Base-by-base conservation (phyloP, 2,888 invertebrate species). In the Oxycera nigricornis region DNA sequence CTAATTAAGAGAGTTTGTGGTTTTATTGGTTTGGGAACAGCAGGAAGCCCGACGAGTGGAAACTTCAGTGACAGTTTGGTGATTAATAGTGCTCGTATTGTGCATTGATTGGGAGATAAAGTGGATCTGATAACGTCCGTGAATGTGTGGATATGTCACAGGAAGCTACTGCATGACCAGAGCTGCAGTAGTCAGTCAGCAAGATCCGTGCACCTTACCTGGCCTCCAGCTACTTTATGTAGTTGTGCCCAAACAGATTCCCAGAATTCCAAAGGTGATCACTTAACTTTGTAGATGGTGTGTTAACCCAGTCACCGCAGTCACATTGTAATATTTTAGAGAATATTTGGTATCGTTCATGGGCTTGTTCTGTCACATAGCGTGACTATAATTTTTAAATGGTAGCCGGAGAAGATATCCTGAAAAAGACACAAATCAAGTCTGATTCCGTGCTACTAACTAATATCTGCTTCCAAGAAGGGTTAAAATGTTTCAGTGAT, bases 1-100 rank as follows among this genome's bases (percentile, higher is more conserved):
- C 70, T 70, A 70, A 70, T 70, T 70, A 70, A 70, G 55, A 24
- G 55, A 31, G 39, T 68, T 68, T 52, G 55, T 70, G 70, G 46
- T 55, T 52, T 55, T 70, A 52, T 55, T 70, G 55, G 35, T 28
- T 55, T 28, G 14, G 30, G 17, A 35, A 20, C 20, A n/a, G 22
- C 30, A 30, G 35, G 22, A 35, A 35, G 6, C 30, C 28, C 7
- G 14, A 59, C 41, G 22, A 6, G 41, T 39, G 3, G 41, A 6
- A n/a, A 26, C 22, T 67, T n/a, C 7, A 67, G 11, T 41, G 41
- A 41, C 67, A 39, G 46, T 1, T 3, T 4, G 14, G 41, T 67
- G 67, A 67, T 67, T 67, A 67, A 67, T 67, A 26, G 39, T 28
- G 67, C 46, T 41, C 67, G 14, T 41, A 39, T 39, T 62, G 20